phyloP scores from a whole-genome alignment of 2,113 vertebrate genomes.

The Sciurus niger region DNA sequence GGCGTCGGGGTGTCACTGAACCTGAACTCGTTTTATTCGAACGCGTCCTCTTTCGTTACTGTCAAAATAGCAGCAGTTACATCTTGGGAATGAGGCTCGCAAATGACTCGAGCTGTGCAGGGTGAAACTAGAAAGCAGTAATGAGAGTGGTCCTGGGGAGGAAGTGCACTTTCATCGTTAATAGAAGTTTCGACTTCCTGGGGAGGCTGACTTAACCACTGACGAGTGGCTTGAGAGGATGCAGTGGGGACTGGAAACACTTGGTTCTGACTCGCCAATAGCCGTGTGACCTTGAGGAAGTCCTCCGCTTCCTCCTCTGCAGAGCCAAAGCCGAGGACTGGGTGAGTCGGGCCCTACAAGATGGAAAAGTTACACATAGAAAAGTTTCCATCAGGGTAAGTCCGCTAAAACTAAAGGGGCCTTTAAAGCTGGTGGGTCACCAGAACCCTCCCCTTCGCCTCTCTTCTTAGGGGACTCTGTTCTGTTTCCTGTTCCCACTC shows the following conservation, averaged over 20 bases:
- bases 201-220: neutral
- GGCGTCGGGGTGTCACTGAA: too few species aligned
- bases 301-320: conserved; percentile 20
- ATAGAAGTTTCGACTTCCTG: neutral
- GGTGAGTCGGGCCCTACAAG: neutral
- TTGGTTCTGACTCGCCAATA: neutral
- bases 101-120: too few species aligned
- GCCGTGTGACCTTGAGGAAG: conserved; percentile 38
- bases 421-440: neutral
- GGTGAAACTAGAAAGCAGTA: neutral
- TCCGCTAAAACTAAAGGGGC: neutral
- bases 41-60: neutral
- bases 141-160: neutral
- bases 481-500: neutral
- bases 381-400: neutral
- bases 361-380: neutral
- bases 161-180: neutral
- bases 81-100: neutral
- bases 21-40: neutral
- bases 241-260: neutral
- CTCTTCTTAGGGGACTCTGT: neutral
- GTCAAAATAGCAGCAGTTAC: too few species aligned
- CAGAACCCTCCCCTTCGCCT: too few species aligned
- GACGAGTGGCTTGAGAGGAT: neutral
- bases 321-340: neutral